These are phyloP conservation scores for Druon quercuslanigerum DNA, from an alignment of 1,140 invertebrate species.

Conservation along the genomic window DNA sequence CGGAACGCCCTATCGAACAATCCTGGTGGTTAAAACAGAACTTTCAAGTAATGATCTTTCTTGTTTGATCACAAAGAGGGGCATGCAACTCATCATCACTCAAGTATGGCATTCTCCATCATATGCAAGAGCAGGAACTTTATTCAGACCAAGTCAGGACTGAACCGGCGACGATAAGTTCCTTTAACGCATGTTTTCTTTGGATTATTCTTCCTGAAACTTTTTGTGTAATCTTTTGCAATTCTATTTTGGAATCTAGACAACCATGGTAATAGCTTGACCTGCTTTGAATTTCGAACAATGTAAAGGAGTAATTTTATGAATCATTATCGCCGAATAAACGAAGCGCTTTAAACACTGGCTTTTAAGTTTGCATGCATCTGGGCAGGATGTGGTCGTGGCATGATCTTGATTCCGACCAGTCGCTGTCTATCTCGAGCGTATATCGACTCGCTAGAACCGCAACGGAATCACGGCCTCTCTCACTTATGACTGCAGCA, in stretches of 20 bases:
- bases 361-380: no score
- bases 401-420: neutral
- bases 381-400: slow-evolving; percentile 1
- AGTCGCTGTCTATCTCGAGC: slow-evolving; percentile 35
- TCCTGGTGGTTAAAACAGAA: slow-evolving; percentile 51
- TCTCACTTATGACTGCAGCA: slow-evolving; percentile 54
- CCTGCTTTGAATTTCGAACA: no score
- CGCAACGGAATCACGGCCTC: slow-evolving; percentile 44
- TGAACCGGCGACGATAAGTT: no score
- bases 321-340: no score
- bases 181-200: no score
- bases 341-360: no score
- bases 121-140: neutral
- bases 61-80: slow-evolving; percentile 19
- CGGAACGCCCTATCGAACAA: slow-evolving; percentile 48
- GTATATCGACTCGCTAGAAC: slow-evolving; percentile 47
- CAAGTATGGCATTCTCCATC: neutral
- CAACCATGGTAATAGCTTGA: no score
- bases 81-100: neutral
- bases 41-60: slow-evolving; percentile 37
- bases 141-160: no score
- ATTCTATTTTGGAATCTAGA: no score
- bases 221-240: no score
- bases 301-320: no score
- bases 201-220: no score